Conservation (phyloP, 2,797 vertebrate genomes). For the Cyclura pinguis region DNA sequence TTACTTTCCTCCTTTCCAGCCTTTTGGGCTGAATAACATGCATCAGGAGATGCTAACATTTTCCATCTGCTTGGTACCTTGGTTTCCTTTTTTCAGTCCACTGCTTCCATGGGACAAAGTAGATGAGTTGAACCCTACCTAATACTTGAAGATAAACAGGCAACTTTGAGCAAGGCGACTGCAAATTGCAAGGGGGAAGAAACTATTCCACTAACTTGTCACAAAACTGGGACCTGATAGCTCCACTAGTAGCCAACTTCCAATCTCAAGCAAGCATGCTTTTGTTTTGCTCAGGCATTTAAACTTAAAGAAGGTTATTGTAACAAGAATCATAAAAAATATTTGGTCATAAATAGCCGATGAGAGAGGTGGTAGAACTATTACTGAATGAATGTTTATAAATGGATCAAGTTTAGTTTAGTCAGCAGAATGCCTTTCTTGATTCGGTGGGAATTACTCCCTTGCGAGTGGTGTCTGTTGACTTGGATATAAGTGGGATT, state of each 20-base stretch:
- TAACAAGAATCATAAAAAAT: not conserved
- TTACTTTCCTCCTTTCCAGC: not conserved
- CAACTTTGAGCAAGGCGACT: not conserved
- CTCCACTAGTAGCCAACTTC: not conserved
- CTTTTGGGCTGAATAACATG: not conserved
- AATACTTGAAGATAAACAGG: not conserved
- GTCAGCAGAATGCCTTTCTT: not conserved
- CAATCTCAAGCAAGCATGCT: not conserved
- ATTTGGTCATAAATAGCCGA: not conserved
- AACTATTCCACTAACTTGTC: not conserved
- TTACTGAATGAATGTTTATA: not conserved
- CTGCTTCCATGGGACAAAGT: not conserved
- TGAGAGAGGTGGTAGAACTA: not conserved
- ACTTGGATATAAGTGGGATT: no score
- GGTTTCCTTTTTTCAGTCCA: not conserved
- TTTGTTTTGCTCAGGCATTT: not conserved
- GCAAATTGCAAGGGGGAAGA: not conserved
- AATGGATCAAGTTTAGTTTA: not conserved
- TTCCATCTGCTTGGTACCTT: not conserved
- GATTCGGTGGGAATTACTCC: not conserved
- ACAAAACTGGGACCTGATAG: not conserved
- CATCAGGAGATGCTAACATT: not conserved
- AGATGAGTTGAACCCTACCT: not conserved
- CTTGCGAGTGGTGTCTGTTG: not conserved
- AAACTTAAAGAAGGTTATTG: not conserved